Conservation (phyloP, 2,113 vertebrate species). For the Xerus inauris region DNA sequence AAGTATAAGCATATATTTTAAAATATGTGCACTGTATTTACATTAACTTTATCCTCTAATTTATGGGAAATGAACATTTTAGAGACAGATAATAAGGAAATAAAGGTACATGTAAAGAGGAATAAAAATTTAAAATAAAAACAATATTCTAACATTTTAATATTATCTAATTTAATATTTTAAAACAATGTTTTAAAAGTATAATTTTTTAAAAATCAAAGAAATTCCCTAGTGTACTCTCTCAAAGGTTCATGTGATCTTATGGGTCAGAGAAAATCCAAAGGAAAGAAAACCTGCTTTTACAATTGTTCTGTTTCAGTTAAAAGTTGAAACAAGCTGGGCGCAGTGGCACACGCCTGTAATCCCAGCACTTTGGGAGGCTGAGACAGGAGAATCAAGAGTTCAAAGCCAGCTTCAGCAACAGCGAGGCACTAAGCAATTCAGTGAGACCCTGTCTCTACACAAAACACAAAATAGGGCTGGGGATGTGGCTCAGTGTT, state of each 20-base stretch:
- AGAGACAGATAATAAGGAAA: background rate
- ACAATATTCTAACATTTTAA: background rate
- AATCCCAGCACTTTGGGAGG: too few species aligned
- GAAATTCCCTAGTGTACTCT: background rate
- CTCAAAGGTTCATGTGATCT: background rate
- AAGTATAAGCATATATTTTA: background rate
- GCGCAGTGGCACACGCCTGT: too few species aligned
- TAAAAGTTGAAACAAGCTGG: background rate
- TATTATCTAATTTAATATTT: too few species aligned
- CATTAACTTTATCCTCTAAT: background rate
- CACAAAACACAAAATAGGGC: too few species aligned
- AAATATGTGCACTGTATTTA: background rate
- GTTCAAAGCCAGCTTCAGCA: too few species aligned
- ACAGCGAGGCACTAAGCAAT: too few species aligned
- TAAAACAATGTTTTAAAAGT: background rate
- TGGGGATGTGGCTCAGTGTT: too few species aligned
- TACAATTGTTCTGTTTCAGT: background rate
- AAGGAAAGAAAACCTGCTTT: background rate
- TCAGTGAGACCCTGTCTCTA: too few species aligned
- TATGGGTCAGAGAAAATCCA: background rate
- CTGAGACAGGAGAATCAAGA: too few species aligned
- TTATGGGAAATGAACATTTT: background rate
- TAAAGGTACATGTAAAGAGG: background rate
- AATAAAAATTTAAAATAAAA: background rate
- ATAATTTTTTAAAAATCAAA: background rate